Percentiles rank a stretch among this genome's conserved stretches.
Conservation (phyloP, 2,113 vertebrate species). For the Stegastes partitus region DNA sequence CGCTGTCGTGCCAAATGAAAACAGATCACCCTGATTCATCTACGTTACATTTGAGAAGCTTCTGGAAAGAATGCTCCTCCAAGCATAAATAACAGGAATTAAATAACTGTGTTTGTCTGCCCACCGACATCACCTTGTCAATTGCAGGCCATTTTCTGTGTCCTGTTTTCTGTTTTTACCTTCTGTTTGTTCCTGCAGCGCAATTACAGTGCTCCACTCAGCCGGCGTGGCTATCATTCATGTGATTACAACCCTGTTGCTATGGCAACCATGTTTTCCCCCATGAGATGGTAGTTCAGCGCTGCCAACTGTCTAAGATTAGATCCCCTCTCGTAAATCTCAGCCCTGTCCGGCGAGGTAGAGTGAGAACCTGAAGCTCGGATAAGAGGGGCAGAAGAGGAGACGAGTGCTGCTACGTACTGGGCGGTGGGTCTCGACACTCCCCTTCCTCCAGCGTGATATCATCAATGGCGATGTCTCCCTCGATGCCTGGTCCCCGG, state of each 20-base stretch:
- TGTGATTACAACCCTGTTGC: conserved; percentile 73
- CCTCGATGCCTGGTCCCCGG: conserved; percentile 95
- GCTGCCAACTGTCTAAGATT: conserved; percentile 61
- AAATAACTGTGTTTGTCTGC: conserved; percentile 53
- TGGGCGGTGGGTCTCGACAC: conserved; percentile 92
- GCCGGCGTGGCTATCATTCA: conserved; percentile 61
- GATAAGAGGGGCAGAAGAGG: conserved; percentile 6
- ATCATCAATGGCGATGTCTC: conserved; percentile 98
- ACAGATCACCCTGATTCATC: conserved; percentile 24
- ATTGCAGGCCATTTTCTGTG: conserved; percentile 69
- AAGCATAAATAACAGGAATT: conserved; percentile 31
- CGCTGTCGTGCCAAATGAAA: conserved; percentile 32
- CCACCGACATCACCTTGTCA: conserved; percentile 65
- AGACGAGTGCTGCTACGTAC: conserved; percentile 73
- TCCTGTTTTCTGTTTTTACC: conserved; percentile 59
- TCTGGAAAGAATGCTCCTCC: conserved; percentile 16
- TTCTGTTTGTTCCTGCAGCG: conserved; percentile 65
- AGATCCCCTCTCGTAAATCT: conserved; percentile 57
- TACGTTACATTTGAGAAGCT: conserved; percentile 22
- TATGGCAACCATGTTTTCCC: conserved; percentile 53
- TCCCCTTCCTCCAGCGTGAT: conserved; percentile 96
- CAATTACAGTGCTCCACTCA: conserved; percentile 71
- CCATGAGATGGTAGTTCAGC: conserved; percentile 24
- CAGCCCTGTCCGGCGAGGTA: not conserved
- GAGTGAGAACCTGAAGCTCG: conserved; percentile 1